Base-by-base conservation (phyloP, 1,140 invertebrate genomes). In the Eriocheir sinensis region DNA sequence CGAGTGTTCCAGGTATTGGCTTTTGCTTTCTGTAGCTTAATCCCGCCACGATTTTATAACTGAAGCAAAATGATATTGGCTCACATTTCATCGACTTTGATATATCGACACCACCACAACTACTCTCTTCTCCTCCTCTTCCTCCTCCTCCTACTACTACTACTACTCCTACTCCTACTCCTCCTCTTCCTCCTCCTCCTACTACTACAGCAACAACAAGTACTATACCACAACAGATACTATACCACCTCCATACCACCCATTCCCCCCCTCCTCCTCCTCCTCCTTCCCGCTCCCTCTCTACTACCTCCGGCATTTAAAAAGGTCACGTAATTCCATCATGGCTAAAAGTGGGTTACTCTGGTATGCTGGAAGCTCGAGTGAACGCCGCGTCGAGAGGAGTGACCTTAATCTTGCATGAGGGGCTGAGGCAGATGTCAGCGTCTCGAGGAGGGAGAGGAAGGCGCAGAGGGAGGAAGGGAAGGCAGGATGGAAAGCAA, bases 341-440 rank as follows among this genome's bases (percentile, higher is more conserved):
- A 72, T n/a, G 17, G 21, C 27, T 72, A n/a, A 72, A n/a, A n/a
- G 17, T 72, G 60, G 1, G 60, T 72, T 72, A 72, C 21, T 21
- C 60, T 4, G 60, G 60, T 72, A 72, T n/a, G 60, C 21, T 72
- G 60, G 60, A 72, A n/a, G 27, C 60, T 72, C 6, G 60, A 12
- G 2, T 72, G 27, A 72, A 4, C 17, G 27, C n/a, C n/a, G 17
- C 27, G 21, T 21, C n/a, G 60, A 72, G 60, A 72, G 60, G 21
- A n/a, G 6, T 72, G 60, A 72, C 60, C 60, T 72, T n/a, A 72
- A 72, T 72, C 60, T n/a, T 72, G 60, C 60, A 72, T 72, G 60
- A n/a, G 60, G n/a, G 60, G 60, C 60, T 72, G 1, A 72, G 60
- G 60, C 60, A 27, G 60, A 72, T 53, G 48, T 53, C 48, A 53